phyloP scores from a whole-genome alignment of 2,113 vertebrate species.

The Platichthys flesus region DNA sequence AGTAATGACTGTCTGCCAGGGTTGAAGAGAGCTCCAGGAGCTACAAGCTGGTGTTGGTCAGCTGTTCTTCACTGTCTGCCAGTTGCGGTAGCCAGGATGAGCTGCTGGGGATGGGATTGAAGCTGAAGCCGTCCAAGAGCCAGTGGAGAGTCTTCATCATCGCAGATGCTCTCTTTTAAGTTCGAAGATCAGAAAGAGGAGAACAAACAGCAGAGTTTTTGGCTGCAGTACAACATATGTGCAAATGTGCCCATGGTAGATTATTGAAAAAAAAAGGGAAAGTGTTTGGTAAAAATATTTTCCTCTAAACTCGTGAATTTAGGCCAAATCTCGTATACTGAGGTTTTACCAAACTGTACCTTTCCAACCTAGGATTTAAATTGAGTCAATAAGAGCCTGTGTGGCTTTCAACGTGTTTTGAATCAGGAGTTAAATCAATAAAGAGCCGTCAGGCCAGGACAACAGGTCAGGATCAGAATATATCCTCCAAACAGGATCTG shows the following conservation, averaged over 20 bases:
- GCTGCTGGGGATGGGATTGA: constrained; percentile 20
- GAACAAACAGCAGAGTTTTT: constrained; percentile 1
- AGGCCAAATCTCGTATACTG: neutral
- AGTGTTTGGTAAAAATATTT: constrained; percentile 16
- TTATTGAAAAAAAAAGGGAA: neutral
- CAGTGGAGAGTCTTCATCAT: constrained; percentile 16
- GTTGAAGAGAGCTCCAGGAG: constrained; percentile 30
- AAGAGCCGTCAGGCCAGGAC: constrained; percentile 10
- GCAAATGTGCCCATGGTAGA: neutral
- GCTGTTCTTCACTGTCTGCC: constrained; percentile 12
- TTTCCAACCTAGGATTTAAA: constrained; percentile 1
- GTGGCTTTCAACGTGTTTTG: neutral
- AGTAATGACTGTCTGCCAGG: constrained; percentile 28
- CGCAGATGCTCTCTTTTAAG: constrained; percentile 29
- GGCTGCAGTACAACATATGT: constrained; percentile 3
- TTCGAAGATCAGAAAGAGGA: constrained; percentile 1
- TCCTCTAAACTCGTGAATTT: neutral
- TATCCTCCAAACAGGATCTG: neutral
- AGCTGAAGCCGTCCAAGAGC: constrained; percentile 27
- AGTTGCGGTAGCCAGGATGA: constrained; percentile 5
- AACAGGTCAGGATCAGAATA: constrained; percentile 9
- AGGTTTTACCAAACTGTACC: no score
- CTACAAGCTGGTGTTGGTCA: constrained; percentile 20
- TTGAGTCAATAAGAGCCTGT: neutral
- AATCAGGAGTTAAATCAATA: neutral